Evolutionary conservation across 2,113 vertebrate species (phyloP).

Genomic region (Jaculus jaculus): DNA sequence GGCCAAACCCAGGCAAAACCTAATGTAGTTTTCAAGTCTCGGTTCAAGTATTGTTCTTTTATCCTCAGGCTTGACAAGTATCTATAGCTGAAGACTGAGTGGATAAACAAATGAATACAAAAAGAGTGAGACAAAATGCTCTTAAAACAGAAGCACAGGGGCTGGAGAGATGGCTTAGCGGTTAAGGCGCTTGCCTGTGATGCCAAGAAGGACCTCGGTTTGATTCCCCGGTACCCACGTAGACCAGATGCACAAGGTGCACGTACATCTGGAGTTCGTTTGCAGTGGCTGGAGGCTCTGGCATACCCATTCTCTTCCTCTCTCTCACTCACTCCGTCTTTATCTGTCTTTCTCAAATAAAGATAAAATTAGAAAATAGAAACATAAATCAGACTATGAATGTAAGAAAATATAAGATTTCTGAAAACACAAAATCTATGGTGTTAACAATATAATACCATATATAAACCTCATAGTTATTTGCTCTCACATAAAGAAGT

Average conservation of each 20-base stretch:
- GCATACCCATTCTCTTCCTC: no score
- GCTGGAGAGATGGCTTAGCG: no score
- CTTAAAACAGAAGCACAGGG: not conserved
- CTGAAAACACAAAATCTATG: conserved; percentile 15
- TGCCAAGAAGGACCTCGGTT: no score
- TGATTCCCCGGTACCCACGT: no score
- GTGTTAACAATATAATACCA: not conserved
- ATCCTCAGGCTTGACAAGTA: not conserved
- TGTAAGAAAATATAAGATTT: not conserved
- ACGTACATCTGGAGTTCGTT: no score
- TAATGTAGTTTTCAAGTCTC: not conserved
- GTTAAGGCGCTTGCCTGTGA: no score
- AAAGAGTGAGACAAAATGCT: not conserved
- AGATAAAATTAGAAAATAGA: not conserved
- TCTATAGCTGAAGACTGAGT: conserved; percentile 17
- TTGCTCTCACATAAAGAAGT: not conserved
- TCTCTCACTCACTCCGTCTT: no score
- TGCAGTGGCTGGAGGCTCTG: no score
- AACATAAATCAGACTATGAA: not conserved
- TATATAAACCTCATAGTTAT: not conserved
- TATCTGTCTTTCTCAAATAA: no score
- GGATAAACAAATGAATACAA: not conserved
- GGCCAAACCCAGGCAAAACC: not conserved
- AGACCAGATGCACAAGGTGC: no score
- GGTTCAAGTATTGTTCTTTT: not conserved